A percentile compares a stretch with the other conserved stretches of the same genome.
These are phyloP conservation scores for Lepus timidus DNA, from an alignment of 2,113 vertebrate genomes.

Conservation along the genomic window DNA sequence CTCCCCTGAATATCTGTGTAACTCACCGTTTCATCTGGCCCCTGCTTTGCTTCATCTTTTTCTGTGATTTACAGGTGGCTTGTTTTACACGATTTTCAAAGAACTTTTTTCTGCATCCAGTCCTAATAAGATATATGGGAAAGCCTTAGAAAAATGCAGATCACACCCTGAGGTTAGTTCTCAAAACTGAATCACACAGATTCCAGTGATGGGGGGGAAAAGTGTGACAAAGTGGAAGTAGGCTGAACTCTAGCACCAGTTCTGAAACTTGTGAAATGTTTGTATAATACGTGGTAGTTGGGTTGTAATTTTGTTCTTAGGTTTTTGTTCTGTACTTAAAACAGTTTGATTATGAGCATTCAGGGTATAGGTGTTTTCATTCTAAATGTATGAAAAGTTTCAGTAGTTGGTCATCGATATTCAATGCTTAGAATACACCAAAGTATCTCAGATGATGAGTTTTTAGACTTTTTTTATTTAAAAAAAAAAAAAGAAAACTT, in stretches of 20 bases:
- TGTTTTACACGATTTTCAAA: conserved; percentile 96
- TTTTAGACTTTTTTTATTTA: not conserved
- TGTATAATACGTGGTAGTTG: fast-evolving
- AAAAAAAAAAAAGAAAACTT: not conserved
- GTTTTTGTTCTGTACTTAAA: not conserved
- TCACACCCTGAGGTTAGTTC: conserved; percentile 94
- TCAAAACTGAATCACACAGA: not conserved
- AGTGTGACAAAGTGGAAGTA: not conserved
- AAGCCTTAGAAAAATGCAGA: conserved; percentile 94
- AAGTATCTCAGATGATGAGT: not conserved
- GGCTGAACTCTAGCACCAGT: not conserved
- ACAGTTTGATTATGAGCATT: not conserved
- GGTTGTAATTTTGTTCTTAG: not conserved
- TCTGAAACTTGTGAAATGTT: not conserved
- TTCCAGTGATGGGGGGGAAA: not conserved
- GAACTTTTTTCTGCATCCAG: conserved; percentile 97
- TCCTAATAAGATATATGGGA: conserved; percentile 95
- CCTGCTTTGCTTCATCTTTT: conserved; percentile 64
- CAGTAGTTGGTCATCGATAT: not conserved
- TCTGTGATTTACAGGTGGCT: conserved; percentile 90
- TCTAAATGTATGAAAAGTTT: not conserved
- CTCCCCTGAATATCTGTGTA: not conserved
- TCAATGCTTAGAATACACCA: not conserved
- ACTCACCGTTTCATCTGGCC: not conserved
- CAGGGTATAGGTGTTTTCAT: not conserved